A percentile compares a stretch with the other conserved stretches of the same genome.
Conservation (phyloP, 1,140 invertebrate genomes). For the Drosophila melanica region DNA sequence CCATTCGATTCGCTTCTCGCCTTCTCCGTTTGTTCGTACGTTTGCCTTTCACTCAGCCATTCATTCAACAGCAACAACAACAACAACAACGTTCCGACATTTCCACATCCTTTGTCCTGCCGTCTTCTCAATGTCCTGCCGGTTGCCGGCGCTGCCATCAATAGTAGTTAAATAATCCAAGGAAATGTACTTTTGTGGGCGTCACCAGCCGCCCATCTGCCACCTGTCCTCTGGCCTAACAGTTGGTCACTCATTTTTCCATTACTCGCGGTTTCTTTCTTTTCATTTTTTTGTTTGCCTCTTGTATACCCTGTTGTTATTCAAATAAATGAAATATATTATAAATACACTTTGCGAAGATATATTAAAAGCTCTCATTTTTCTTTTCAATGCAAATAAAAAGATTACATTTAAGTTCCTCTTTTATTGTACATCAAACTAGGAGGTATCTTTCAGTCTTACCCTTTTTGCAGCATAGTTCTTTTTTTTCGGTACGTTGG, state of each 20-base stretch:
- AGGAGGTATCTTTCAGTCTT: background rate
- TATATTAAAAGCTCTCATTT: background rate
- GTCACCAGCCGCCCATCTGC: constrained; percentile 10
- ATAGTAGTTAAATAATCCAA: constrained; percentile 72
- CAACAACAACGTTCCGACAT: constrained; percentile 13
- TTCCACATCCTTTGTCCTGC: constrained; percentile 12
- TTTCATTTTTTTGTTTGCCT: too few species aligned
- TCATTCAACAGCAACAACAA: constrained; percentile 53
- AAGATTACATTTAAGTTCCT: too few species aligned
- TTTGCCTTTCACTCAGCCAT: constrained; percentile 20
- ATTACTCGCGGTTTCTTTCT: constrained; percentile 17
- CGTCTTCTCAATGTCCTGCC: constrained; percentile 17
- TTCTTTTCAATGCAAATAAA: too few species aligned
- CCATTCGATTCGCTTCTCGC: constrained; percentile 25
- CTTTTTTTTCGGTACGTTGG: constrained; percentile 44
- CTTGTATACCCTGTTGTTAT: constrained; percentile 1
- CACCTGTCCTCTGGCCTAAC: constrained; percentile 13
- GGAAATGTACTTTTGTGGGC: constrained; percentile 74
- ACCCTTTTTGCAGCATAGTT: background rate
- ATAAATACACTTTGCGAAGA: background rate
- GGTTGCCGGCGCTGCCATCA: constrained; percentile 27
- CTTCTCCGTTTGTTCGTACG: background rate
- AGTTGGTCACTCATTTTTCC: constrained; percentile 21
- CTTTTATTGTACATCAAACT: background rate
- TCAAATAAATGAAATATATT: background rate